Base-by-base conservation (phyloP, 2,113 vertebrate species). In the Phyllostomus discolor region DNA sequence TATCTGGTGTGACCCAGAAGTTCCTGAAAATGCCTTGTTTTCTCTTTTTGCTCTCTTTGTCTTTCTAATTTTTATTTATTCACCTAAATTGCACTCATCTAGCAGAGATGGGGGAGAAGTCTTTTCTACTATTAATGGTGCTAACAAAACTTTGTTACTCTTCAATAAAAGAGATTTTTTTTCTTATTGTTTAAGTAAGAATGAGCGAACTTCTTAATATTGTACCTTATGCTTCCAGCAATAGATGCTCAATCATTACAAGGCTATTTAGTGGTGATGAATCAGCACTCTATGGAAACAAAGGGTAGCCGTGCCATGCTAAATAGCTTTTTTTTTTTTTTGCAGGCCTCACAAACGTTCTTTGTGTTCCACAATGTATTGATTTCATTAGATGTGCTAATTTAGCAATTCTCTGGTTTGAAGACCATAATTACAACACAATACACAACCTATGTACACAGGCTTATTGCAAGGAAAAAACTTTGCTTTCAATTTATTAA, bases 301-400 rank as follows among this genome's bases (percentile, higher is more conserved):
- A 91, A 97, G 95, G 95, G 97, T 33, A 33, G 83, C 52, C 48
- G 50, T 94, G 91, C 81, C 97, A 96, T 97, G 94, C 95, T 98
- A 94, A 98, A 95, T 0, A 98, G 97, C 98, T 98, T 97, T 97
- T 26, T 62, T 28, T 28, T 41, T 62, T 62, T 62, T 26, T 97
- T 97, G 94, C 95, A 98, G 94, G 97, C 89, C 90, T 95, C 76
- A 96, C 10, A 87, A 96, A 84, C 66, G 59, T 95, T 96, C 96
- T 98, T 97, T 97, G 96, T 26, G 81, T 75, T 91, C 94, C 94
- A 96, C 97, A 98, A 98, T 91, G 67, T 91, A 98, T 98, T 24
- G 98, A 98, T 98, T 97, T 95, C 92, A 98, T 98, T 95, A 97
- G 94, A 97, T 98, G 94, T 98, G 97, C 98, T 98, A 98, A 98